A percentile compares a stretch with the other conserved stretches of the same genome.
Conservation (phyloP, 2,113 vertebrate genomes). For the Peromyscus californicus region DNA sequence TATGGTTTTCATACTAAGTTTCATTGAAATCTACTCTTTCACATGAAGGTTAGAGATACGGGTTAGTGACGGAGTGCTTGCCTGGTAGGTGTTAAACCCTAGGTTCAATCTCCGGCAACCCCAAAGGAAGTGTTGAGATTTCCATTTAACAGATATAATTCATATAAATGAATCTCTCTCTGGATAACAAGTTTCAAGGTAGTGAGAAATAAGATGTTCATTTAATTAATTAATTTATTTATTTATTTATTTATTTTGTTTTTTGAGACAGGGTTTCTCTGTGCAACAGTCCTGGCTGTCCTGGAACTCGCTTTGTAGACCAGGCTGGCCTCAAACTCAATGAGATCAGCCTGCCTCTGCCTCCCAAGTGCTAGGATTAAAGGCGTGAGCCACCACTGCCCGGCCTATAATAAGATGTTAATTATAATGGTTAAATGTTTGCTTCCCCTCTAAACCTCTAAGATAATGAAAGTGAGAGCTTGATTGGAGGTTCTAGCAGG, state of each 20-base stretch:
- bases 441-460: not conserved
- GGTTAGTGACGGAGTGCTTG: not conserved
- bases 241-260: no score
- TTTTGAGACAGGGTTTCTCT: no score
- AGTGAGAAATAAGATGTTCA: not conserved
- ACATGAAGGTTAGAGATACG: not conserved
- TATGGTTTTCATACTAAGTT: constrained; percentile 34
- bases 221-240: no score
- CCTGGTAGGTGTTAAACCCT: not conserved
- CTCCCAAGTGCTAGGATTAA: no score
- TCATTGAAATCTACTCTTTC: not conserved
- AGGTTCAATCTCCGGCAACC: not conserved
- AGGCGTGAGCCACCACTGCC: no score
- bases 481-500: not conserved
- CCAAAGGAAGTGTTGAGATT: not conserved
- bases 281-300: no score
- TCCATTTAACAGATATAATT: constrained; percentile 2
- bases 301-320: no score
- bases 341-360: no score
- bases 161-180: not conserved
- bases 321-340: no score
- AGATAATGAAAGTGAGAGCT: not conserved
- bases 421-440: not conserved
- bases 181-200: not conserved
- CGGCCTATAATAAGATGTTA: not conserved